These are phyloP conservation scores for Drosophila anceps DNA, from an alignment of 2,888 invertebrate genomes.

Conservation along the genomic window DNA sequence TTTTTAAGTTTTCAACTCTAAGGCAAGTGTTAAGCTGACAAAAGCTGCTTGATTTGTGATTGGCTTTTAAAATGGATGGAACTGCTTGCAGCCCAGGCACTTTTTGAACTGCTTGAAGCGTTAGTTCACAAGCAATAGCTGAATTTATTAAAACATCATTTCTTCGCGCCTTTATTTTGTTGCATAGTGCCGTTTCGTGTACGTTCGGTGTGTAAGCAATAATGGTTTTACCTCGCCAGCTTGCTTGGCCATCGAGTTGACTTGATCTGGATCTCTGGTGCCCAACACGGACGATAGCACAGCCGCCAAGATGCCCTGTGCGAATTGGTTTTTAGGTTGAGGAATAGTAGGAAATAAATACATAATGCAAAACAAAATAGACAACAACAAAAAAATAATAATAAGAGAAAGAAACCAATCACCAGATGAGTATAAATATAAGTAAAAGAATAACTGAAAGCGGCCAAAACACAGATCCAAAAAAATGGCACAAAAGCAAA, in stretches of 20 bases:
- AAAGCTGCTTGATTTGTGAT: background rate
- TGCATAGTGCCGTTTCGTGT: conserved; percentile 50
- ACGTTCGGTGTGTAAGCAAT: conserved; percentile 60
- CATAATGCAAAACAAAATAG: conserved; percentile 44
- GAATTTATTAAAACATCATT: background rate
- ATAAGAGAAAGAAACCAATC: conserved; percentile 54
- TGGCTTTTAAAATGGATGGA: too few relatives aligned
- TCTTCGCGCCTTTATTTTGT: conserved; percentile 41
- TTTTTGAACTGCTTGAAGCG: background rate
- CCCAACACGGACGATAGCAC: conserved; percentile 96
- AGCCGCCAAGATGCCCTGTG: conserved; percentile 96
- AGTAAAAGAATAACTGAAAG: conserved; percentile 27
- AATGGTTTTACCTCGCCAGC: conserved; percentile 93
- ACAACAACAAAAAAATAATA: conserved; percentile 45
- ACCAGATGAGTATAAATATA: conserved; percentile 60
- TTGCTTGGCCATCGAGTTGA: conserved; percentile 97
- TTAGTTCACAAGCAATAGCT: background rate
- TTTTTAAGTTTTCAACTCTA: background rate
- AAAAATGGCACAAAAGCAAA: conserved; percentile 74
- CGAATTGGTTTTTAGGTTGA: conserved; percentile 62
- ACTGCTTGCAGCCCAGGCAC: background rate
- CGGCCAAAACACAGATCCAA: conserved; percentile 36
- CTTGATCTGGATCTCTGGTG: conserved; percentile 95
- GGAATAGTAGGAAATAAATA: conserved; percentile 60
- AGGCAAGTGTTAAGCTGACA: background rate